These are phyloP conservation scores for Pegoplata infirma DNA, from an alignment of 2,888 invertebrate genomes.

Conservation along the genomic window DNA sequence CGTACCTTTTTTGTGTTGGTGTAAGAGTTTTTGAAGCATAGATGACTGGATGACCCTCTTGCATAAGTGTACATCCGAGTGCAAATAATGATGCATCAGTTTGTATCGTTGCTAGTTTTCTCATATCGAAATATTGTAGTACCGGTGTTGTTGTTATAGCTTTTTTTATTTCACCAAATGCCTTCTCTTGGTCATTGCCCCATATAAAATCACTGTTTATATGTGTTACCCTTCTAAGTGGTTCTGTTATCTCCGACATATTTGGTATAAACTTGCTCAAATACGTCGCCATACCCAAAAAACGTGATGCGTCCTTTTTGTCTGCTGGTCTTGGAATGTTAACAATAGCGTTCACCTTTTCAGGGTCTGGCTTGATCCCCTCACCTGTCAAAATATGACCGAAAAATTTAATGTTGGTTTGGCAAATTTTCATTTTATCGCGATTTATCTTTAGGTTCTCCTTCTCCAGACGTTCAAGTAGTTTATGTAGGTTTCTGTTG, in stretches of 20 bases:
- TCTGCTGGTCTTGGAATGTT: slow-evolving; percentile 25
- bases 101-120: slow-evolving; percentile 63
- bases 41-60: slow-evolving; percentile 70
- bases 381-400: slow-evolving; percentile 30
- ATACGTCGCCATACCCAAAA: slow-evolving; percentile 49
- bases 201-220: slow-evolving; percentile 31
- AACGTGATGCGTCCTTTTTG: slow-evolving; percentile 8
- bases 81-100: slow-evolving; percentile 64
- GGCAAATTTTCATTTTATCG: slow-evolving; percentile 1
- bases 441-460: slow-evolving; percentile 6
- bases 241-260: slow-evolving; percentile 35
- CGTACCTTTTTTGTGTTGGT: slow-evolving; percentile 47
- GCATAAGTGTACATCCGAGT: slow-evolving; percentile 67
- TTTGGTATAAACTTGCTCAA: slow-evolving; percentile 45
- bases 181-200: not conserved
- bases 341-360: slow-evolving; percentile 32
- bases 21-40: slow-evolving; percentile 71
- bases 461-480: slow-evolving; percentile 4
- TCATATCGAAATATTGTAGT: slow-evolving; percentile 64
- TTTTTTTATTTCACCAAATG: slow-evolving; percentile 24
- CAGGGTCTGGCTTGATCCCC: slow-evolving; percentile 24
- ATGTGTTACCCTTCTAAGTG: slow-evolving; percentile 29
- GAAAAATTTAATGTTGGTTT: not conserved
- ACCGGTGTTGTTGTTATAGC: slow-evolving; percentile 7
- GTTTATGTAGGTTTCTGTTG: not conserved